Conservation (phyloP, 2,113 vertebrate genomes). For the Actenoides lindsayi region DNA sequence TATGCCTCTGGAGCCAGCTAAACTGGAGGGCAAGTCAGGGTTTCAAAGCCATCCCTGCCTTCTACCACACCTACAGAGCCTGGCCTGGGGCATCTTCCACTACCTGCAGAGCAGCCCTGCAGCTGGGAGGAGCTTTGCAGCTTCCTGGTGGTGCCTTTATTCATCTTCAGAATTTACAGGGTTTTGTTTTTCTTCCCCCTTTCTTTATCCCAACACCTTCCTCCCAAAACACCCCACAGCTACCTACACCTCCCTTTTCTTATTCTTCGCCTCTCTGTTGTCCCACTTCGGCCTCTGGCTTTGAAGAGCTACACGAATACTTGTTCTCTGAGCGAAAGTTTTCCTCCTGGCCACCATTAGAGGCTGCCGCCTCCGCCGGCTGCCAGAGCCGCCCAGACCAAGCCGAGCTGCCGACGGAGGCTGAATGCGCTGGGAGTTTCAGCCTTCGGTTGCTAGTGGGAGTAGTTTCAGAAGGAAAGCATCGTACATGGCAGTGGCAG, state of each 20-base stretch:
- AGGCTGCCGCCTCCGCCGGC: background rate
- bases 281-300: background rate
- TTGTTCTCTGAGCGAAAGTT: background rate
- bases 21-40: background rate
- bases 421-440: background rate
- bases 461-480: background rate
- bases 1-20: background rate
- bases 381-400: background rate
- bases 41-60: background rate
- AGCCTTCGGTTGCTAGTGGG: background rate
- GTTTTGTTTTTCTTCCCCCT: constrained; percentile 42
- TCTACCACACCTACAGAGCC: constrained; percentile 15
- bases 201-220: background rate
- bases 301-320: background rate
- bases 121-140: constrained; percentile 28
- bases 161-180: background rate
- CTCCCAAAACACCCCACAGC: constrained; percentile 21
- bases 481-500: constrained; percentile 4
- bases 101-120: constrained; percentile 35
- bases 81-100: background rate
- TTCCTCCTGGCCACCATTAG: constrained; percentile 25
- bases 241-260: background rate
- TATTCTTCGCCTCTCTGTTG: background rate
- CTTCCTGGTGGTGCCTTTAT: constrained; percentile 4
- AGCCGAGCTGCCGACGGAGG: background rate